Percentiles rank a stretch among this genome's conserved stretches.
Conservation (phyloP, 1,140 invertebrate genomes). For the Mylabris phalerata region DNA sequence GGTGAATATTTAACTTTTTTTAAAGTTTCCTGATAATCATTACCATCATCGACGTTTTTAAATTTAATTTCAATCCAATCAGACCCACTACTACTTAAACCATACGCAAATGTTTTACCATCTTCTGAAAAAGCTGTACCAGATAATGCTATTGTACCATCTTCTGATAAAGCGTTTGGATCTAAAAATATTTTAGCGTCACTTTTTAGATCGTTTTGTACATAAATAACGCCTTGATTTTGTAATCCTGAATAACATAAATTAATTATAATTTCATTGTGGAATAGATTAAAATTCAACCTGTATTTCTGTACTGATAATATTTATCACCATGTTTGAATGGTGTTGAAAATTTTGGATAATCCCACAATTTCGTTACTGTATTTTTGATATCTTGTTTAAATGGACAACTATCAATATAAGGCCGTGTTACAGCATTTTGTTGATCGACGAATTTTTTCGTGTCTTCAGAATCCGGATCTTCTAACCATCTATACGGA, state of each 20-base stretch:
- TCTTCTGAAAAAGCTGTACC: conserved; percentile 82
- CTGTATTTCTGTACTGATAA: conserved; percentile 90
- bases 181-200: conserved; percentile 89
- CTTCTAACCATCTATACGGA: conserved; percentile 95
- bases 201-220: conserved; percentile 72
- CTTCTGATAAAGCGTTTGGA: conserved; percentile 85
- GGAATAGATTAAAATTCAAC: conserved; percentile 37
- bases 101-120: conserved; percentile 86
- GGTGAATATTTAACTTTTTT: conserved; percentile 88
- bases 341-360: conserved; percentile 89
- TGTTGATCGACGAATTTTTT: conserved; percentile 87
- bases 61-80: conserved; percentile 93
- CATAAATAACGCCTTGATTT: conserved; percentile 79
- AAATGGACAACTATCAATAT: conserved; percentile 67
- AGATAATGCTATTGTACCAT: conserved; percentile 86
- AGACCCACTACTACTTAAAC: conserved; percentile 84
- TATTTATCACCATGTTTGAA: conserved; percentile 76
- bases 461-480: conserved; percentile 89
- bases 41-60: conserved; percentile 68
- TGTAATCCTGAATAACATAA: conserved; percentile 31
- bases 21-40: conserved; percentile 83
- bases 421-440: conserved; percentile 84
- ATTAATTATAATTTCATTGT: too few species aligned
- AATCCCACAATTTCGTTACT: conserved; percentile 91
- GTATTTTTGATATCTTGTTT: conserved; percentile 66